Evolutionary conservation across 2,797 vertebrate species (phyloP).

Genomic region (Serranus cabrilla): DNA sequence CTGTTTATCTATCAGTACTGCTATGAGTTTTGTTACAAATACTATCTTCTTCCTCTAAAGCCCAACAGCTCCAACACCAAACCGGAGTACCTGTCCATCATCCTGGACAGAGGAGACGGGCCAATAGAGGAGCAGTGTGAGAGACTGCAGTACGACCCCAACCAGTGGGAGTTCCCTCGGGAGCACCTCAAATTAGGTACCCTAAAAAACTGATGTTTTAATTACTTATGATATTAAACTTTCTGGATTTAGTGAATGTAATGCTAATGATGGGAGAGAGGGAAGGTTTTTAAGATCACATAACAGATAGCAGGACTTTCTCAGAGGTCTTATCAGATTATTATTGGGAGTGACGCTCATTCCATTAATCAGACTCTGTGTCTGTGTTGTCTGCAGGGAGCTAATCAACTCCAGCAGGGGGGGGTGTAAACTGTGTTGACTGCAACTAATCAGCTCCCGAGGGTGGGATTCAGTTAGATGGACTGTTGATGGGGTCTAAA

Average conservation of each 20-base stretch:
- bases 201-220: no score
- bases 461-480: slow-evolving; percentile 62
- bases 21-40: no score
- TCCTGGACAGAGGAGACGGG: slow-evolving; percentile 91
- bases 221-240: slow-evolving; percentile 7
- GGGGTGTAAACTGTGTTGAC: slow-evolving; percentile 70
- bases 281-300: slow-evolving; percentile 56
- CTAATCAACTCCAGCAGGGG: slow-evolving; percentile 69
- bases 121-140: slow-evolving; percentile 91
- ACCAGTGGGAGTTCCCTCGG: slow-evolving; percentile 95
- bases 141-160: slow-evolving; percentile 92
- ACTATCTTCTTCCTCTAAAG: slow-evolving; percentile 72
- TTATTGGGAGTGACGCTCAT: slow-evolving; percentile 78
- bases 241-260: slow-evolving; percentile 9
- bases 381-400: slow-evolving; percentile 71
- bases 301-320: slow-evolving; percentile 73
- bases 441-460: slow-evolving; percentile 73
- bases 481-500: slow-evolving; percentile 52
- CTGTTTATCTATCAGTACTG: no score
- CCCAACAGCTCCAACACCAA: slow-evolving; percentile 84
- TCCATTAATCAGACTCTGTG: slow-evolving; percentile 79
- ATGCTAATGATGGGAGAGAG: slow-evolving; percentile 6
- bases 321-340: slow-evolving; percentile 79
- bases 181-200: slow-evolving; percentile 94
- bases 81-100: slow-evolving; percentile 92